Base-by-base conservation (phyloP, 2,113 vertebrate genomes). In the Theristicus caerulescens region DNA sequence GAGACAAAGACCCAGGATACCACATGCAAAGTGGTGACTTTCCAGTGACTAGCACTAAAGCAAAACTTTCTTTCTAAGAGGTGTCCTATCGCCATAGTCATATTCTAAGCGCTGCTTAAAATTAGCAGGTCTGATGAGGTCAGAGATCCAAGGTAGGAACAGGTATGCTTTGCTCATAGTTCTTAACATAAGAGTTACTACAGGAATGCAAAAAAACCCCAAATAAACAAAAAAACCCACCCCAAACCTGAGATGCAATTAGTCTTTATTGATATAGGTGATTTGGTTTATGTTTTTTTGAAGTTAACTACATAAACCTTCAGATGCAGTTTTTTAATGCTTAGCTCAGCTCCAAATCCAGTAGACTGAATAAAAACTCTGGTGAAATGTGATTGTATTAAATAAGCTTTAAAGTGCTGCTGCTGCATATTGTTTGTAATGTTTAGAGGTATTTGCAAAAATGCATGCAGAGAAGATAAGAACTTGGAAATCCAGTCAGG, bases 261-360 rank as follows among this genome's bases (percentile, higher is more conserved):
- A 42, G 5, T 47, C 44, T 85, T 72, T 26, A 31, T 74, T 49
- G 19, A 21, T 31, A 44, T 13, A 22, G 4, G 8, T 59, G 18
- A 4, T 14, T 73, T 70, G 34, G 25, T 70, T 96, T 72, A 20
- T 61, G 25, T 86, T 93, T 36, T 77, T 88, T 62, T 26, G 24
- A 90, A 27, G 51, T 95, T 98, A 97, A 96, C 72, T 67, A n/a
- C 25, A 52, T 93, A 91, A 96, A 96, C n/a, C 54, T 90, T 73
- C 66, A 81, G 38, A 47, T 58, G 55, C 10, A 47, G 46, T 74
- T 95, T 82, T 27, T 62, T 84, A 67, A 51, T 61, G 59, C 78
- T 97, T 92, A 93, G 55, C 62, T 97, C 80, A 95, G 86, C 62
- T 93, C 11, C 40, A 93, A 93, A 91, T 77, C 54, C 72, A 90